Evolutionary conservation across 2,113 vertebrate species (phyloP).

Genomic region (Alectura lathami): DNA sequence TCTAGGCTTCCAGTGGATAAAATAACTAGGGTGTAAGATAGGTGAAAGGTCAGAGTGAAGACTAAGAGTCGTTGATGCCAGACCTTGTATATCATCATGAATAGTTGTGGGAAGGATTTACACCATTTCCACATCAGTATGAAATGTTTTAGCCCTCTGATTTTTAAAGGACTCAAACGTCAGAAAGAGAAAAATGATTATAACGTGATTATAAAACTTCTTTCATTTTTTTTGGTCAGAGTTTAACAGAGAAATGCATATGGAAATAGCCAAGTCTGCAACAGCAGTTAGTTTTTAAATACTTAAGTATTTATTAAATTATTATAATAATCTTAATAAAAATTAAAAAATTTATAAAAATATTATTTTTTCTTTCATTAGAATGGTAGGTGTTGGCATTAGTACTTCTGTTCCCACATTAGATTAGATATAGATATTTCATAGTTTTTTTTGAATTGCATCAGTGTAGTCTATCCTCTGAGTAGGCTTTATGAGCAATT

Average conservation of each 20-base stretch:
- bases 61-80: not conserved
- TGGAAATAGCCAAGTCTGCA: not conserved
- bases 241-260: not conserved
- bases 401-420: not conserved
- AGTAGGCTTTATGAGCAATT: not conserved
- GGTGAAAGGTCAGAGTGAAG: not conserved
- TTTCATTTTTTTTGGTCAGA: not conserved
- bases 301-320: not conserved
- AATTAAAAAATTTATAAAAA: too few relatives aligned
- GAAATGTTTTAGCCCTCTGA: too few relatives aligned
- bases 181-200: not conserved
- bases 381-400: not conserved
- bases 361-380: not conserved
- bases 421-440: too few relatives aligned
- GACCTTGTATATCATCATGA: not conserved
- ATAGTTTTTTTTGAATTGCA: too few relatives aligned
- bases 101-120: not conserved
- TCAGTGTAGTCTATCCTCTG: not conserved
- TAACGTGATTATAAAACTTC: not conserved
- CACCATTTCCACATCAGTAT: not conserved
- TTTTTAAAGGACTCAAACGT: not conserved
- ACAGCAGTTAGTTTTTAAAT: not conserved
- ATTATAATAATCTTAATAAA: too few relatives aligned
- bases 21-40: not conserved
- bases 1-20: not conserved